Base-by-base conservation (phyloP, 1,140 invertebrate species). In the Ridgeia piscesae region DNA sequence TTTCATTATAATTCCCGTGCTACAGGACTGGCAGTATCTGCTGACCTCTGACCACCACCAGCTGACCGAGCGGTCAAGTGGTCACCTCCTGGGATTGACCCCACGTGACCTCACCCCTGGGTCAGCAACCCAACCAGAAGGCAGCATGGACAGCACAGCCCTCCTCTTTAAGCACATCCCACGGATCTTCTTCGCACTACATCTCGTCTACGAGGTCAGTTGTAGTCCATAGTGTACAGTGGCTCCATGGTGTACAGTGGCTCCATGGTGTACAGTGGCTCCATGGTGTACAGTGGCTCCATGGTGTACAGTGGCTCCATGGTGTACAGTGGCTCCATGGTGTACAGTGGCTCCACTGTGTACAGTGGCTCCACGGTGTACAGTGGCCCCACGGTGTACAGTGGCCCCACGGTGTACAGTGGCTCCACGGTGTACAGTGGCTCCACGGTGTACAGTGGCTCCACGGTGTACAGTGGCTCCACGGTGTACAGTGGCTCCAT, bases 191-290 rank as follows among this genome's bases (percentile, higher is more conserved):
- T 98, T 97, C 95, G 97, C 97, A 0, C 96, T 99, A 58, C 98
- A 99, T 96, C 96, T 99, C 21, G 96, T 98, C 0, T 99, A 99
- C 95, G 98, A 99, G 96, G 96, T 97, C 93, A 93, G 93, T 92
- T 27, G 90, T 88, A 89, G 33, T 35, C 34, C 89, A 92, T 35
- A 0, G n/a, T 58, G 58, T 94, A 34, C 42, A 42, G 42, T 42
- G 42, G 42, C 4, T 11, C 42, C 42, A 6, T 35, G 0, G n/a
- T 58, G 58, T 94, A 34, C 42, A 42, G 42, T 42, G 42, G 42
- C 4, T 35, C 34, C 89, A 92, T 35, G 0, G n/a, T 58, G 58
- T 94, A 34, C 42, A 42, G 42, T 42, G 42, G 42, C 4, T 11
- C 42, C 42, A 6, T n/a, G n/a, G n/a, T n/a, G n/a, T n/a, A n/a